phyloP scores from a whole-genome alignment of 1,140 invertebrate genomes.

The Drosophila hydei region DNA sequence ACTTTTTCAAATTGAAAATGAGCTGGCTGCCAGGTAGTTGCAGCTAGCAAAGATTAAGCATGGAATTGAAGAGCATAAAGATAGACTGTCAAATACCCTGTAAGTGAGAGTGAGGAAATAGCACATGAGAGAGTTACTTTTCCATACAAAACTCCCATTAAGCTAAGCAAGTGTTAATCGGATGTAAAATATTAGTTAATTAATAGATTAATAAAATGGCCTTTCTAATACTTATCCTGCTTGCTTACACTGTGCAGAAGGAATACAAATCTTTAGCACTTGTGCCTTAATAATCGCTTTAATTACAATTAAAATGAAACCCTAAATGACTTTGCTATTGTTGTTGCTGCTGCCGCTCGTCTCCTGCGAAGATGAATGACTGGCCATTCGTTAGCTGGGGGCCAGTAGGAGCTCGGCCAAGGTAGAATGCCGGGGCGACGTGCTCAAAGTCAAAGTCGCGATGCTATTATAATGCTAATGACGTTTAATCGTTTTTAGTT shows the following conservation, averaged over 20 bases:
- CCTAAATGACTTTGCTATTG: conserved; percentile 50
- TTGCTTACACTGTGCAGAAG: not conserved
- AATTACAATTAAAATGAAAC: conserved; percentile 66
- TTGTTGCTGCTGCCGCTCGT: not conserved
- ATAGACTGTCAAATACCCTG: not conserved
- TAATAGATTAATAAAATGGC: too few species aligned
- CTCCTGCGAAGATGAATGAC: conserved; percentile 51
- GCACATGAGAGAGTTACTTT: not conserved
- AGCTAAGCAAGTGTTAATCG: too few species aligned
- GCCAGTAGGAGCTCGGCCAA: not conserved
- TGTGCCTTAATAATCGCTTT: conserved; percentile 61
- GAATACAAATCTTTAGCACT: conserved; percentile 13
- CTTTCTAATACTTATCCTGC: not conserved
- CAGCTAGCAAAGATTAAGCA: conserved; percentile 49
- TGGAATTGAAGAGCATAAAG: conserved; percentile 25
- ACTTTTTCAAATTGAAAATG: conserved; percentile 61
- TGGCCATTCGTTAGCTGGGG: conserved; percentile 27
- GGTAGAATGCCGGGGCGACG: conserved; percentile 9
- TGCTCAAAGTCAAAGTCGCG: conserved; percentile 45
- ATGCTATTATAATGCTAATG: conserved; percentile 67
- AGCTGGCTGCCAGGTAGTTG: conserved; percentile 45
- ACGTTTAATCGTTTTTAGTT: conserved; percentile 61
- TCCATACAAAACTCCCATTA: not conserved
- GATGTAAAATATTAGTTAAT: not conserved
- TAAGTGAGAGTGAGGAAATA: not conserved